Conservation (phyloP, 1,140 invertebrate species). For the Leptonema lineaticorne region DNA sequence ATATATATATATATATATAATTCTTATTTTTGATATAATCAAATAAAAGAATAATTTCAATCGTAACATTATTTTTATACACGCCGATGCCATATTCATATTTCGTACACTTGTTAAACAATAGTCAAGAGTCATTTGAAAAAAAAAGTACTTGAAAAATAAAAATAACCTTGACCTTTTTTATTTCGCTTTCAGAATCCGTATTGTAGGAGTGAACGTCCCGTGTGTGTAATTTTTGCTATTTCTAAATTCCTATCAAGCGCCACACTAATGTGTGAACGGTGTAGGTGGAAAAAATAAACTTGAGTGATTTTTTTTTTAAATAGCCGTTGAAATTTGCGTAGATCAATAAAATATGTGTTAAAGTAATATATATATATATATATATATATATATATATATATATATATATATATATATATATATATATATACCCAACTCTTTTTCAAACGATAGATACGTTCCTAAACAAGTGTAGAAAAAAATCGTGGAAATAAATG, state of each 20-base stretch:
- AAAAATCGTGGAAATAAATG: too few species aligned
- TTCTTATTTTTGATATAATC: too few species aligned
- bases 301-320: background rate
- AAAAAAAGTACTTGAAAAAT: background rate
- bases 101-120: background rate
- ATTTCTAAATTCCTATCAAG: conserved; percentile 10
- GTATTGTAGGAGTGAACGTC: conserved; percentile 7
- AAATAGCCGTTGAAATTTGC: conserved; percentile 15
- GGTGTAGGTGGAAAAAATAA: conserved; percentile 10
- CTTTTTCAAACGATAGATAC: too few species aligned
- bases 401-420: too few species aligned
- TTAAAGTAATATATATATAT: conserved; percentile 4
- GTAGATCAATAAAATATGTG: conserved; percentile 19
- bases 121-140: background rate
- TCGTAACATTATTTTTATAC: background rate
- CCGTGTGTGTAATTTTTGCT: conserved; percentile 3
- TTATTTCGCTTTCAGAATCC: conserved; percentile 5
- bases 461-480: too few species aligned
- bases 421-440: too few species aligned
- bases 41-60: background rate
- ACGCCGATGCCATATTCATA: background rate
- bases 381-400: too few species aligned
- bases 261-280: conserved; percentile 6
- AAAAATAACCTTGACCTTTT: conserved; percentile 17
- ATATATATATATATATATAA: background rate